Evolutionary conservation across 2,113 vertebrate species (phyloP).

Genomic region (Athene noctua): DNA sequence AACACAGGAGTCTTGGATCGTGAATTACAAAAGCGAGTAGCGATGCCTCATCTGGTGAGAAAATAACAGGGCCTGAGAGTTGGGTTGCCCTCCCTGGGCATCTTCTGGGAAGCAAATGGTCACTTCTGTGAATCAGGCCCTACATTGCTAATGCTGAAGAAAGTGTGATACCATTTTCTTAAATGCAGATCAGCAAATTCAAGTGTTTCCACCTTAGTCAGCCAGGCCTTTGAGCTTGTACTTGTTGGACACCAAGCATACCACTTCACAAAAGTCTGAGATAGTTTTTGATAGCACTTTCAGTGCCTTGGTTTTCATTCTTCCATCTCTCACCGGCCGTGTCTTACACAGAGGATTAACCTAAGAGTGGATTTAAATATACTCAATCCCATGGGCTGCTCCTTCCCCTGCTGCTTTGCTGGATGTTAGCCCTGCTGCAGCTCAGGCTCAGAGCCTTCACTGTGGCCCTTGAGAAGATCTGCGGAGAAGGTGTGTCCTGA

Average conservation of each 20-base stretch:
- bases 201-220: not conserved
- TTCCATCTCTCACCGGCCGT: not conserved
- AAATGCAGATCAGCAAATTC: not conserved
- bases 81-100: fast-evolving
- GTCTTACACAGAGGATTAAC: not conserved
- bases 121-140: not conserved
- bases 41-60: not conserved
- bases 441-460: not conserved
- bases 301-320: not conserved
- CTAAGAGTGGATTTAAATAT: not conserved
- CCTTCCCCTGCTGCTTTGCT: not conserved
- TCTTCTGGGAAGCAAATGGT: not conserved
- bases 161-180: not conserved
- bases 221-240: not conserved
- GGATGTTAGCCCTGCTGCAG: not conserved
- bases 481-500: not conserved
- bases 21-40: not conserved
- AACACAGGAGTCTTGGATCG: not conserved
- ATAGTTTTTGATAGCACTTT: not conserved
- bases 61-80: not conserved
- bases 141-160: not conserved
- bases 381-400: not conserved
- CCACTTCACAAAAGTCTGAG: not conserved
- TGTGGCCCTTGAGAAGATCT: not conserved
- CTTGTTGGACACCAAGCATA: not conserved